Percentiles rank a stretch among this genome's conserved stretches.
phyloP scores from a whole-genome alignment of 2,113 vertebrate genomes.

The Poecile atricapillus region DNA sequence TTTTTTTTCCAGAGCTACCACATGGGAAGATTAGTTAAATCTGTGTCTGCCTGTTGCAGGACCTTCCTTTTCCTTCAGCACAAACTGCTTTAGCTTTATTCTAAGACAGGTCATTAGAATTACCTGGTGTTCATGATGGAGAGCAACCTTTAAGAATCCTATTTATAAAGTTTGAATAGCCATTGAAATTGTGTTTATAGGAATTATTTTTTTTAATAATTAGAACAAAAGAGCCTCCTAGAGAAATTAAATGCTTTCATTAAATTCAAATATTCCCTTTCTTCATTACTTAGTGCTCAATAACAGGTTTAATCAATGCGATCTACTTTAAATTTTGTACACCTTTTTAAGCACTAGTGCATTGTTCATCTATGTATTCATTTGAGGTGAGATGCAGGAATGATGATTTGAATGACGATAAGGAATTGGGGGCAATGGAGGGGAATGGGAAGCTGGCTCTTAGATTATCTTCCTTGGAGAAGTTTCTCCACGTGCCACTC shows the following conservation, averaged over 20 bases:
- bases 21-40: neutral
- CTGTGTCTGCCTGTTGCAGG: neutral
- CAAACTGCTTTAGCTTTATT: neutral
- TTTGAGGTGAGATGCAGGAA: neutral
- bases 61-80: neutral
- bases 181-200: neutral
- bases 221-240: neutral
- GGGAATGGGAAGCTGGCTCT: neutral
- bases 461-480: neutral
- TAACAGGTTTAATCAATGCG: neutral
- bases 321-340: neutral
- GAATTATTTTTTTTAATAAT: neutral
- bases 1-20: neutral
- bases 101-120: neutral
- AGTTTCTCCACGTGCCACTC: neutral
- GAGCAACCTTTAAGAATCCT: neutral
- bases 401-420: too few species aligned
- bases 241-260: neutral
- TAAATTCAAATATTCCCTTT: neutral
- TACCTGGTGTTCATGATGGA: neutral
- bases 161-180: neutral
- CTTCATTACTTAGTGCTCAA: neutral
- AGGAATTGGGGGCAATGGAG: rapidly evolving
- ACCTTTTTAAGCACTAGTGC: neutral
- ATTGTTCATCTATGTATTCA: neutral